These are phyloP conservation scores for Zingel zingel DNA, from an alignment of 2,113 vertebrate genomes.

Conservation along the genomic window DNA sequence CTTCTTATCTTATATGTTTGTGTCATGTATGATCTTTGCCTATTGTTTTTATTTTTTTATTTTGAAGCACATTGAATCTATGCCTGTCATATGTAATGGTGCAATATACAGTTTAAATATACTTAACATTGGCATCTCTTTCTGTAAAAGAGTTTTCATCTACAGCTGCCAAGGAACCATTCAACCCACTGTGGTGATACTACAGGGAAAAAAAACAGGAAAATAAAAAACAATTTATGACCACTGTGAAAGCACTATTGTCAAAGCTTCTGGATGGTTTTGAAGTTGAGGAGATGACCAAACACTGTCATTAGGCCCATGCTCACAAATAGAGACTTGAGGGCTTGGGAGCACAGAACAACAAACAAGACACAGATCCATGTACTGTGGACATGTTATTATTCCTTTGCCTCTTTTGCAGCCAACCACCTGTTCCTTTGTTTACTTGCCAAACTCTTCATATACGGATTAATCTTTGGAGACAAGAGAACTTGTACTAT, in stretches of 20 bases:
- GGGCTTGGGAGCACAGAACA: conserved; percentile 42
- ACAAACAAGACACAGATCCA: conserved; percentile 65
- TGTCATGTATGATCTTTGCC: too few species aligned
- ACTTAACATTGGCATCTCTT: too few species aligned
- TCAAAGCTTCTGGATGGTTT: conserved; percentile 40
- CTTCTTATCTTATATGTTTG: too few species aligned
- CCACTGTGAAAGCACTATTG: conserved; percentile 9
- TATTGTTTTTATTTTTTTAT: too few species aligned
- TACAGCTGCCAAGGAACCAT: conserved; percentile 12
- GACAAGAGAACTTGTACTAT: conserved; percentile 59
- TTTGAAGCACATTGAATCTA: too few species aligned
- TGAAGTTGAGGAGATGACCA: conserved; percentile 45
- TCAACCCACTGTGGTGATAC: neutral
- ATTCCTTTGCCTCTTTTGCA: conserved; percentile 66
- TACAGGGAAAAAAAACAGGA: neutral
- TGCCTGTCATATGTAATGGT: too few species aligned
- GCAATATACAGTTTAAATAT: too few species aligned
- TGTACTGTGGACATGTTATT: conserved; percentile 60
- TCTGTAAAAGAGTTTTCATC: neutral
- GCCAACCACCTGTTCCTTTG: conserved; percentile 79
- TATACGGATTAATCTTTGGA: conserved; percentile 76
- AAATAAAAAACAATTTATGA: conserved; percentile 32
- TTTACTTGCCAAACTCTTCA: conserved; percentile 75
- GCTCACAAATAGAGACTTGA: conserved; percentile 42
- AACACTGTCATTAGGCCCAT: conserved; percentile 55